Base-by-base conservation (phyloP, 2,888 invertebrate genomes). In the Melitaea athalia region DNA sequence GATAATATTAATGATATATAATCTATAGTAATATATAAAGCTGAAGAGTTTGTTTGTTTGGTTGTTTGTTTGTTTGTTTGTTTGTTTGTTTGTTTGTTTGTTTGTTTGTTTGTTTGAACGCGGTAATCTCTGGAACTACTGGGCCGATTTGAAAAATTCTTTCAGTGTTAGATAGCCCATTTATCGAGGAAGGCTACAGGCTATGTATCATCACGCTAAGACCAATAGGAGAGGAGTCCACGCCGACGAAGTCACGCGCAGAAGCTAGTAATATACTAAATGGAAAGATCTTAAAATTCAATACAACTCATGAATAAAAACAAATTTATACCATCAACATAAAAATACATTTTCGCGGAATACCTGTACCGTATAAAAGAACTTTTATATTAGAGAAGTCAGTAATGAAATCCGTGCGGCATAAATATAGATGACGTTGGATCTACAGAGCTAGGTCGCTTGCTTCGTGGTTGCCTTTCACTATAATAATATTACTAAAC, bases 391-490 rank as follows among this genome's bases (percentile, higher is more conserved):
- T 67, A 76, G 70, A 77, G 70, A 77, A 76, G 80, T 77, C 72
- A 79, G 79, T 77, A 52, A 33, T 59, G 49, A 70, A 70, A 68
- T 66, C 53, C 15, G 66, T 81, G 81, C 77, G 80, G 81, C 79
- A 77, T 71, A 79, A 78, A 80, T 78, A 81, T 69, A 73, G 74
- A 74, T 77, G 77, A 67, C 62, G 71, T 59, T 75, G 67, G 76
- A 77, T 73, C 73, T 70, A 72, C 53, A 62, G 57, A 74, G 71
- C 71, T 74, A 74, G 72, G 72, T 71, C 70, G 72, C 75, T 79
- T 72, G 75, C 77, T 79, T 79, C 79, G 85, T 86, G 86, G 87
- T 85, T 86, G 81, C 90, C 89, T 90, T 89, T 89, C 88, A 88
- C 89, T 89, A 76, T 79, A 78, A 80, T 81, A 79, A 79, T 85